phyloP scores from a whole-genome alignment of 2,888 invertebrate species.

The Andrena bicolor region DNA sequence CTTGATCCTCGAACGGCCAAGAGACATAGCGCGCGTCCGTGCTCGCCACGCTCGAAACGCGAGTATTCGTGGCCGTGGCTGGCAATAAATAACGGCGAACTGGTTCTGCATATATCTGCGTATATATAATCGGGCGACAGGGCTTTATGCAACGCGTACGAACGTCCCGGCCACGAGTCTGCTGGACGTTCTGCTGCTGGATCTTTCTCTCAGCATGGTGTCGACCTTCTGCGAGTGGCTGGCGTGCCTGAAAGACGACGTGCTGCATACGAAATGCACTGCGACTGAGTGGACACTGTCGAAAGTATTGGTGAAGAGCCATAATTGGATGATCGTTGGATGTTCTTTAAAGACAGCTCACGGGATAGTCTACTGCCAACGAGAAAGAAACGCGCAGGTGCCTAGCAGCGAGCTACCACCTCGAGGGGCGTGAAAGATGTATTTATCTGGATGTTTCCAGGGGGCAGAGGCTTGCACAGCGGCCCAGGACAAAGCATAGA shows the following conservation, averaged over 20 bases:
- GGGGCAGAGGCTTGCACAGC: not conserved
- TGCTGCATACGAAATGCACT: not conserved
- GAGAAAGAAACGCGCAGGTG: not conserved
- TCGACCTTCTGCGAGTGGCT: conserved; percentile 16
- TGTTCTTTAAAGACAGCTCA: no score
- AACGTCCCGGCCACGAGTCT: conserved; percentile 32
- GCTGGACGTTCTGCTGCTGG: conserved; percentile 48
- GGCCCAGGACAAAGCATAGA: conserved; percentile 51
- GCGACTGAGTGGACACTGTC: not conserved
- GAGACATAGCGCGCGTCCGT: conserved; percentile 28
- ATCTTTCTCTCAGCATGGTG: conserved; percentile 65
- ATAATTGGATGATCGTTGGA: not conserved
- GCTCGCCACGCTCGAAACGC: conserved; percentile 39
- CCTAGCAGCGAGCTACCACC: not conserved
- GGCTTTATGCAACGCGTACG: conserved; percentile 48
- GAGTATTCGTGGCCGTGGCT: conserved; percentile 38
- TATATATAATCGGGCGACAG: conserved; percentile 58
- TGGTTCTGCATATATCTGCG: conserved; percentile 60
- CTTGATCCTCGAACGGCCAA: conserved; percentile 55
- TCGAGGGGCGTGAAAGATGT: not conserved
- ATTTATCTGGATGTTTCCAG: conserved; percentile 16
- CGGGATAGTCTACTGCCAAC: no score
- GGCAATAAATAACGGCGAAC: conserved; percentile 63
- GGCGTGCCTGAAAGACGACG: not conserved
- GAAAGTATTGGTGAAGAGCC: not conserved